Percentiles rank a stretch among this genome's conserved stretches.
These are phyloP conservation scores for Hippocampus kuda DNA, from an alignment of 2,797 vertebrate species.

Conservation along the genomic window DNA sequence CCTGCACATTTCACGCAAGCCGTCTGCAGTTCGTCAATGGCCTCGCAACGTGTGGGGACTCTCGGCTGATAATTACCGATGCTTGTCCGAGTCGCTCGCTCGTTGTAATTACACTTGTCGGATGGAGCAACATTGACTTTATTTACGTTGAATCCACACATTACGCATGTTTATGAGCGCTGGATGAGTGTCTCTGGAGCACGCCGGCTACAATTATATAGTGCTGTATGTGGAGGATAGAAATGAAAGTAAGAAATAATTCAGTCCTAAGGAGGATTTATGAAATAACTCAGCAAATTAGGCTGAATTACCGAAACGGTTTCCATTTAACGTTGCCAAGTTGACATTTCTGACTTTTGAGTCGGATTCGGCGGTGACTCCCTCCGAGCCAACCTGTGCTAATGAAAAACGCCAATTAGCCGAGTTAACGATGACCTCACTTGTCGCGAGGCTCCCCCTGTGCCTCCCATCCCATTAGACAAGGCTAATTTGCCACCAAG, in stretches of 20 bases:
- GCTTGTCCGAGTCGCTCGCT: constrained; percentile 31
- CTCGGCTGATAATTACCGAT: constrained; percentile 33
- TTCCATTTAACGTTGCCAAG: background rate
- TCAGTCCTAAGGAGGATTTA: background rate
- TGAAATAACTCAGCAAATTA: background rate
- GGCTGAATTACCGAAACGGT: background rate
- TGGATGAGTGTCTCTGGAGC: constrained; percentile 43
- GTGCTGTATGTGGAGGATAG: constrained; percentile 25
- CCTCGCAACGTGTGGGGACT: constrained; percentile 10
- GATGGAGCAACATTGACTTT: constrained; percentile 32
- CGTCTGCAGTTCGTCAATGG: background rate
- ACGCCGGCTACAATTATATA: constrained; percentile 53
- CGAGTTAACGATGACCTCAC: constrained; percentile 53
- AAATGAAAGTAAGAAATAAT: background rate
- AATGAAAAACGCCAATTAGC: constrained; percentile 56
- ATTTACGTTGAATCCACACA: constrained; percentile 27
- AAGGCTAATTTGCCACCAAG: constrained; percentile 57
- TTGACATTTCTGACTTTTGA: constrained; percentile 2
- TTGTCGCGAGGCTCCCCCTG: constrained; percentile 36
- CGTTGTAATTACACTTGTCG: constrained; percentile 46
- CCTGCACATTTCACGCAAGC: constrained; percentile 21
- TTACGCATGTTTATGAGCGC: constrained; percentile 16
- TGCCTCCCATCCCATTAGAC: constrained; percentile 53
- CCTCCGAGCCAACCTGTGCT: constrained; percentile 47
- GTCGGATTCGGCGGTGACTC: constrained; percentile 27